These are phyloP conservation scores for Auanema sp. DNA, from an alignment of 2,888 invertebrate species.

Conservation along the genomic window DNA sequence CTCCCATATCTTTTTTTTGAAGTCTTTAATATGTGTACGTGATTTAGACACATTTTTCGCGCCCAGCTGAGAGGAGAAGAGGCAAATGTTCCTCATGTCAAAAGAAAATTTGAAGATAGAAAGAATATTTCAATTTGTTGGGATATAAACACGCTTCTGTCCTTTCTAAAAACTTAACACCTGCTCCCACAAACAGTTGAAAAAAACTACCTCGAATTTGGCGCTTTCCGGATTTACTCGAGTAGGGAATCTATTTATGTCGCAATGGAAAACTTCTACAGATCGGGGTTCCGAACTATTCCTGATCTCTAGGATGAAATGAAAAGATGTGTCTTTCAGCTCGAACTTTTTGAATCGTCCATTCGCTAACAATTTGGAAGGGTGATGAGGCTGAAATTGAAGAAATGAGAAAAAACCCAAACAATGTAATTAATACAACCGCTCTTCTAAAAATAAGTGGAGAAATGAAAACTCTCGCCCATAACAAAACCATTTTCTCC, in stretches of 20 bases:
- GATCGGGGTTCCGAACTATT: neutral
- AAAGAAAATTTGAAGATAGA: too few species aligned
- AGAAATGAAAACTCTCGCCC: neutral
- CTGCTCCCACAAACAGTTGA: neutral
- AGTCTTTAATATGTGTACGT: too few species aligned
- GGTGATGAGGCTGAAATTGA: slow-evolving; percentile 50
- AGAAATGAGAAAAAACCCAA: neutral
- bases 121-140: too few species aligned
- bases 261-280: slow-evolving; percentile 38
- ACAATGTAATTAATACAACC: neutral
- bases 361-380: slow-evolving; percentile 58
- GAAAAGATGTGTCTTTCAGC: slow-evolving; percentile 47
- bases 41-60: too few species aligned
- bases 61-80: too few species aligned
- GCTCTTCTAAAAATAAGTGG: neutral
- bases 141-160: too few species aligned
- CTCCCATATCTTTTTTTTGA: too few species aligned
- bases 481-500: neutral
- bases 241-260: slow-evolving; percentile 56
- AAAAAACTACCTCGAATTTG: slow-evolving; percentile 53
- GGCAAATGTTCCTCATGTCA: too few species aligned
- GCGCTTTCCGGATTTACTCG: slow-evolving; percentile 61
- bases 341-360: slow-evolving; percentile 55
- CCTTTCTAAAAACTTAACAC: too few species aligned
- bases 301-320: slow-evolving; percentile 46